Evolutionary conservation across 2,888 invertebrate species (phyloP).

Genomic region (Oxytorus armatus): DNA sequence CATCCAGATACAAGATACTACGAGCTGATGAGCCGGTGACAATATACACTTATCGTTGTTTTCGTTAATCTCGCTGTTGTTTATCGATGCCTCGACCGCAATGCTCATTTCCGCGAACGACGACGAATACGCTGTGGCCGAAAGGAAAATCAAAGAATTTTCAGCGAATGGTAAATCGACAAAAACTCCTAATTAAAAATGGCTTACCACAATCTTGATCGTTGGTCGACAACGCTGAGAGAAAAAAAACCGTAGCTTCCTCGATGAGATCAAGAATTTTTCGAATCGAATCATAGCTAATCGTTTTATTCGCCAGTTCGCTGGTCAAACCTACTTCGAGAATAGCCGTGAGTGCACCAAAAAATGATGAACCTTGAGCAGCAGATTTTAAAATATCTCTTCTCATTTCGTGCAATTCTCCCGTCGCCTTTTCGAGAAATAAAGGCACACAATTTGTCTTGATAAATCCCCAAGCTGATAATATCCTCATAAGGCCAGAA

Average conservation of each 20-base stretch:
- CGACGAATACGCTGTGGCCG: constrained; percentile 85
- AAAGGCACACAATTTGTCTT: constrained; percentile 43
- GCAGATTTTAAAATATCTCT: constrained; percentile 83
- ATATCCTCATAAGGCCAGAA: constrained; percentile 86
- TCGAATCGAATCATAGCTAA: constrained; percentile 64
- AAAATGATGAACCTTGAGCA: constrained; percentile 82
- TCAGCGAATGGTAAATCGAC: background rate
- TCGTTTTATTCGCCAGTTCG: constrained; percentile 32
- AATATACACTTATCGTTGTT: constrained; percentile 84
- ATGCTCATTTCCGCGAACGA: constrained; percentile 92
- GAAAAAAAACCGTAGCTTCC: constrained; percentile 76
- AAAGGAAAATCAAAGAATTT: constrained; percentile 16
- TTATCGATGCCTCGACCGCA: constrained; percentile 88
- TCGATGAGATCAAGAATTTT: constrained; percentile 73
- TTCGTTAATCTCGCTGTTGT: constrained; percentile 78
- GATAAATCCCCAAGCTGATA: constrained; percentile 80
- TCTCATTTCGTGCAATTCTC: constrained; percentile 80
- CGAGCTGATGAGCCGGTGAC: constrained; percentile 88
- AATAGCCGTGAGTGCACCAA: constrained; percentile 82
- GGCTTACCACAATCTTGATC: constrained; percentile 57
- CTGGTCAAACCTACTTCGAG: constrained; percentile 71
- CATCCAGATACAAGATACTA: constrained; percentile 91
- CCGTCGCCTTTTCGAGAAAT: constrained; percentile 77
- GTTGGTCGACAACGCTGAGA: constrained; percentile 75
- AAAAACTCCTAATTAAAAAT: background rate